Evolutionary conservation across 2,113 vertebrate species (phyloP).

Genomic region (Megaleporinus macrocephalus): DNA sequence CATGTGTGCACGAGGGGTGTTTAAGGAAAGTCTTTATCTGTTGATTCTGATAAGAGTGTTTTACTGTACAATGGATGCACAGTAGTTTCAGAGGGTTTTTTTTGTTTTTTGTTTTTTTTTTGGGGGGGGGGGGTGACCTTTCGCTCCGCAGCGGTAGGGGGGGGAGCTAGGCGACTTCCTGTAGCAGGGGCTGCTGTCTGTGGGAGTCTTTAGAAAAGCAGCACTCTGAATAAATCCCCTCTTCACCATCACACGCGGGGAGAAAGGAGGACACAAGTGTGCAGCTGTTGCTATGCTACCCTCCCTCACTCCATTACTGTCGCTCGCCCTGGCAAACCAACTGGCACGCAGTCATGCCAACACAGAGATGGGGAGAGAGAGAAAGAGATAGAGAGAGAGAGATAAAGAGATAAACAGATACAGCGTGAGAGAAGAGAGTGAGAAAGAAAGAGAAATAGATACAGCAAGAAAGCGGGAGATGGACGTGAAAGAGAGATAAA

Average conservation of each 20-base stretch:
- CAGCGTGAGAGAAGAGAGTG: not conserved
- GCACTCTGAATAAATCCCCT: not conserved
- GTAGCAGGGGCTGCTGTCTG: not conserved
- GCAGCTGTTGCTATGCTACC: slow-evolving; percentile 21
- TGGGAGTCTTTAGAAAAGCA: not conserved
- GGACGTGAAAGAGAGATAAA: too few relatives aligned
- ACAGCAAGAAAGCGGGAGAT: too few relatives aligned
- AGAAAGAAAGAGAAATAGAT: not conserved
- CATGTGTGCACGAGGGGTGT: too few relatives aligned
- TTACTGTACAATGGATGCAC: not conserved
- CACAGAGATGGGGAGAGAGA: not conserved
- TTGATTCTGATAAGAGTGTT: too few relatives aligned
- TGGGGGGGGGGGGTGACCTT: not conserved
- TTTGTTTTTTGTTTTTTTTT: too few relatives aligned
- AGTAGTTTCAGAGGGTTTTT: not conserved
- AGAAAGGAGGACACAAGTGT: not conserved
- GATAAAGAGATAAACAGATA: not conserved
- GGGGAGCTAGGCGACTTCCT: not conserved
- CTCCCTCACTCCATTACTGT: not conserved
- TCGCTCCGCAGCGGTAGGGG: not conserved
- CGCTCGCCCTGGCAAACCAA: not conserved
- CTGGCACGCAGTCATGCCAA: not conserved
- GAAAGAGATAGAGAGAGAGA: not conserved
- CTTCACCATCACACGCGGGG: not conserved
- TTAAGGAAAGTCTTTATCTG: too few relatives aligned